phyloP scores from a whole-genome alignment of 1,140 invertebrate genomes.

The Caenorhabditis elegans region WBcel235 BX284605.5:14366501-14367000 shows the following conservation, averaged over 20 bases:
- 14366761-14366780: not conserved
- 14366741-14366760: slow-evolving; percentile 13
- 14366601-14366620: slow-evolving; percentile 15
- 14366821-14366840: slow-evolving; percentile 16
- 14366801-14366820: not conserved
- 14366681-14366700: not conserved
- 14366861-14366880: not conserved
- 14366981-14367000: not conserved
- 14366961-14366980: slow-evolving; percentile 5
- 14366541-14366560: not conserved
- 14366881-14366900: not conserved
- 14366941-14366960: too few relatives aligned
- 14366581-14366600: slow-evolving; percentile 1
- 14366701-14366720: not conserved
- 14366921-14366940: not conserved
- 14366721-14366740: not conserved
- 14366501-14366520: not conserved
- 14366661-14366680: not conserved
- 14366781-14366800: not conserved
- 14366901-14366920: slow-evolving; percentile 14
- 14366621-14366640: not conserved
- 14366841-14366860: not conserved
- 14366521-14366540: not conserved
- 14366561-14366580: slow-evolving; percentile 5
- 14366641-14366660: not conserved